Percentiles rank a stretch among this genome's conserved stretches.
phyloP scores from a whole-genome alignment of 1,140 invertebrate species.

The Leptonema lineaticorne region DNA sequence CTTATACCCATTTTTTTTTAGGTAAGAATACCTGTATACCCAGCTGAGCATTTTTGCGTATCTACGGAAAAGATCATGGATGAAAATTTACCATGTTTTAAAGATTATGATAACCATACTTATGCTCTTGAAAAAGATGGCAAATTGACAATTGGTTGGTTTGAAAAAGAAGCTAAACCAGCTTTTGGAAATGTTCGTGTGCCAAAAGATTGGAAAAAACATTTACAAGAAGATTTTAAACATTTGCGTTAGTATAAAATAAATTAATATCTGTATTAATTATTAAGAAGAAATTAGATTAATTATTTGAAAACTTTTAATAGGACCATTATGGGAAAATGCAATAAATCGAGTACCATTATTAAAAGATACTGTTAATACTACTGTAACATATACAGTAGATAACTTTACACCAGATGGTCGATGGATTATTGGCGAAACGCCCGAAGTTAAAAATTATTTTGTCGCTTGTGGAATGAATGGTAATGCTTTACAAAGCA shows the following conservation, averaged over 20 bases:
- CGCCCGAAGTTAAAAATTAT: conserved; percentile 75
- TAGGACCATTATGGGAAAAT: conserved; percentile 60
- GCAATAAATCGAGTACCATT: conserved; percentile 67
- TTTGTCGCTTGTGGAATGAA: conserved; percentile 78
- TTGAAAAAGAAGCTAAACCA: conserved; percentile 66
- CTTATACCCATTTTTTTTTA: too few relatives aligned
- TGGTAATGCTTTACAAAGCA: conserved; percentile 65
- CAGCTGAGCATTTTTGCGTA: conserved; percentile 71
- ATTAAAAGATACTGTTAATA: conserved; percentile 57
- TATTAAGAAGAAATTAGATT: not conserved
- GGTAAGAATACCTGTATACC: conserved; percentile 65
- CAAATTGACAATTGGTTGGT: conserved; percentile 67
- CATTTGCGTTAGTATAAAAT: conserved; percentile 59
- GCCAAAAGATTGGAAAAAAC: conserved; percentile 62
- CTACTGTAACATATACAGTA: conserved; percentile 66
- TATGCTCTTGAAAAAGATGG: conserved; percentile 62
- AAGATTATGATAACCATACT: conserved; percentile 70
- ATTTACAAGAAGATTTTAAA: conserved; percentile 60
- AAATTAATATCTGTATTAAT: not conserved
- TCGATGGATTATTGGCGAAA: conserved; percentile 70
- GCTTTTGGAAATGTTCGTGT: conserved; percentile 61
- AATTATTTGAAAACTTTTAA: conserved; percentile 25
- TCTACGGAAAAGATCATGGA: conserved; percentile 58
- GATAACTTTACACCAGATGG: conserved; percentile 80
- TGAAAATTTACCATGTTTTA: conserved; percentile 57